Conservation (phyloP, 2,888 invertebrate species). For the Quadriops clusia region DNA sequence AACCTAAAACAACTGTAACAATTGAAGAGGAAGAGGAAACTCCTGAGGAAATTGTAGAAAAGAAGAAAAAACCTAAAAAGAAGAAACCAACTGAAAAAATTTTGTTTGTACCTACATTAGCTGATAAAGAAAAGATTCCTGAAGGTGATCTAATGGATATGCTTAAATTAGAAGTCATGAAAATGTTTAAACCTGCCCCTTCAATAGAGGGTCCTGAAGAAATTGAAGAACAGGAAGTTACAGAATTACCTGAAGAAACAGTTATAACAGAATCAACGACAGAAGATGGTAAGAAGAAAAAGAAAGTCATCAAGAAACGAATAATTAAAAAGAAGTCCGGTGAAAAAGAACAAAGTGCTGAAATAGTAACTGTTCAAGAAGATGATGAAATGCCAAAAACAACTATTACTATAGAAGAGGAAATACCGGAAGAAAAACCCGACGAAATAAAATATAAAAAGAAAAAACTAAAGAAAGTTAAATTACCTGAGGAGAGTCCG, state of each 20-base stretch:
- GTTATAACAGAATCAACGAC: conserved; percentile 2
- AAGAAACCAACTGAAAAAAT: conserved; percentile 21
- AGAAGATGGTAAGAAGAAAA: conserved; percentile 8
- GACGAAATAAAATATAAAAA: too few relatives aligned
- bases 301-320: conserved; percentile 20
- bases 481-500: conserved; percentile 16
- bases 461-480: too few relatives aligned
- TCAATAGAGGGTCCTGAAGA: conserved; percentile 22
- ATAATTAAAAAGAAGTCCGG: conserved; percentile 25
- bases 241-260: conserved; percentile 31
- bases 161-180: too few relatives aligned
- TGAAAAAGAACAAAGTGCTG: conserved; percentile 16
- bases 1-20: conserved; percentile 29
- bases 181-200: too few relatives aligned
- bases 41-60: conserved; percentile 3
- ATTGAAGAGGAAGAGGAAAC: conserved; percentile 14
- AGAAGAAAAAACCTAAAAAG: conserved; percentile 17
- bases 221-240: conserved; percentile 3
- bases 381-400: conserved; percentile 37
- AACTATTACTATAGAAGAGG: conserved; percentile 30
- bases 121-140: conserved; percentile 29
- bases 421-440: conserved; percentile 12
- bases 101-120: conserved; percentile 29
- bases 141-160: too few relatives aligned
- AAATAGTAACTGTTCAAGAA: conserved; percentile 29